Evolutionary conservation across 2,797 vertebrate species (phyloP).

Genomic region (Sandelia bainsii): DNA sequence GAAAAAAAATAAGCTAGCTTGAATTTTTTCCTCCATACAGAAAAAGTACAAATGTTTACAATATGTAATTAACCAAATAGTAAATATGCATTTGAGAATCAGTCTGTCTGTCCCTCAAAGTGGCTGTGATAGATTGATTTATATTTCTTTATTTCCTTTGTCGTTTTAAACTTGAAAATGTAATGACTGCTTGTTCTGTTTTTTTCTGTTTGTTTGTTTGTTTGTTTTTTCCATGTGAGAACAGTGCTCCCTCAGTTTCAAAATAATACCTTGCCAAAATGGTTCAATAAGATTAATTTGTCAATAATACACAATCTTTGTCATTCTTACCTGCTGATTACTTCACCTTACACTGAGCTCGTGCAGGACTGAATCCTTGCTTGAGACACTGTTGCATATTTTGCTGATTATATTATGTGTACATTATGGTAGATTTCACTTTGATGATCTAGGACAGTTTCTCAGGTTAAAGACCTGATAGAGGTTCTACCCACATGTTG

Average conservation of each 20-base stretch:
- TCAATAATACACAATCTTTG: slow-evolving; percentile 26
- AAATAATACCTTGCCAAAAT: slow-evolving; percentile 41
- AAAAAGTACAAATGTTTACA: slow-evolving; percentile 87
- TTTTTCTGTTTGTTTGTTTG: slow-evolving; percentile 37
- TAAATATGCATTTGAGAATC: slow-evolving; percentile 79
- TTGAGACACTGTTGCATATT: slow-evolving; percentile 39
- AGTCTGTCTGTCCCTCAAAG: slow-evolving; percentile 76
- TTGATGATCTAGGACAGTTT: not conserved
- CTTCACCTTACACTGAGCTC: slow-evolving; percentile 69
- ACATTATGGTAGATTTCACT: slow-evolving; percentile 26
- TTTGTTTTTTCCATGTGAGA: slow-evolving; percentile 51
- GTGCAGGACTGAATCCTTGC: slow-evolving; percentile 59
- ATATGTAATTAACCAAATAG: slow-evolving; percentile 87
- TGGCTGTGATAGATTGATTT: slow-evolving; percentile 72
- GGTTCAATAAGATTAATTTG: slow-evolving; percentile 26
- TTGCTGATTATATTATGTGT: slow-evolving; percentile 42
- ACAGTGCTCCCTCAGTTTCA: slow-evolving; percentile 80
- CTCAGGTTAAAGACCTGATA: slow-evolving; percentile 30
- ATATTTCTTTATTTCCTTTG: slow-evolving; percentile 77
- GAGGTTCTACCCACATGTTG: slow-evolving; percentile 26
- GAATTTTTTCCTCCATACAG: slow-evolving; percentile 81
- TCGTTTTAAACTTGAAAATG: slow-evolving; percentile 85
- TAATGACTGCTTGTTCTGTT: slow-evolving; percentile 74
- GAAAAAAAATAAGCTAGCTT: slow-evolving; percentile 86
- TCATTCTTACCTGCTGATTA: slow-evolving; percentile 64